Conservation (phyloP, 2,888 invertebrate genomes). For the Furcula furcula region DNA sequence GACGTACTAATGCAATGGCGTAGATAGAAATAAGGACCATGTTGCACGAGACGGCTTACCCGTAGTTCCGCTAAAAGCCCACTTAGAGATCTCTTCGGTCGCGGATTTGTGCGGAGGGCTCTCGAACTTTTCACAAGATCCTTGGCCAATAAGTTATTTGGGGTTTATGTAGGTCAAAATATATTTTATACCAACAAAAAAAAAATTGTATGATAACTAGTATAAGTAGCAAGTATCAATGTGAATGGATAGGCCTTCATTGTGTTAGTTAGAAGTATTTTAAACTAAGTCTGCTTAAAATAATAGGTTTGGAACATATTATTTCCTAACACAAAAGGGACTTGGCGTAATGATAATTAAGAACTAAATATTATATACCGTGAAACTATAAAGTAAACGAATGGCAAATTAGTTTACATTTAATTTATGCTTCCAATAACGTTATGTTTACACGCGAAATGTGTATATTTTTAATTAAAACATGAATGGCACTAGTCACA, state of each 20-base stretch:
- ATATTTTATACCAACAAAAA: no score
- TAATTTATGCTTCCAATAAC: not conserved
- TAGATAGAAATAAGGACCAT: slow-evolving; percentile 71
- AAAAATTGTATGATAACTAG: no score
- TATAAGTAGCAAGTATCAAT: no score
- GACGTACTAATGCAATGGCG: slow-evolving; percentile 56
- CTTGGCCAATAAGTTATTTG: slow-evolving; percentile 68
- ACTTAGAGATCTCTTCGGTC: slow-evolving; percentile 76
- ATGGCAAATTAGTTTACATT: slow-evolving; percentile 1
- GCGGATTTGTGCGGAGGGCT: slow-evolving; percentile 71
- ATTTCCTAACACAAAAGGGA: no score
- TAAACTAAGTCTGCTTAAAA: no score
- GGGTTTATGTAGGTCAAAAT: slow-evolving; percentile 43
- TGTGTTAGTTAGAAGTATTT: no score
- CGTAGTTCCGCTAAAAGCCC: slow-evolving; percentile 78
- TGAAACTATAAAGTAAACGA: not conserved
- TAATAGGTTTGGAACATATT: no score
- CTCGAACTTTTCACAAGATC: slow-evolving; percentile 64
- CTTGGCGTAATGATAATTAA: no score
- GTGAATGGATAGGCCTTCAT: no score
- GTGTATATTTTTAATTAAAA: slow-evolving; percentile 40
- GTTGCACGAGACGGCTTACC: slow-evolving; percentile 76
- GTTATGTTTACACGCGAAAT: slow-evolving; percentile 5
- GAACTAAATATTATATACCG: no score
- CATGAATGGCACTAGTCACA: slow-evolving; percentile 27